Conservation (phyloP, 2,797 vertebrate species). For the Gymnopithys bicolor region DNA sequence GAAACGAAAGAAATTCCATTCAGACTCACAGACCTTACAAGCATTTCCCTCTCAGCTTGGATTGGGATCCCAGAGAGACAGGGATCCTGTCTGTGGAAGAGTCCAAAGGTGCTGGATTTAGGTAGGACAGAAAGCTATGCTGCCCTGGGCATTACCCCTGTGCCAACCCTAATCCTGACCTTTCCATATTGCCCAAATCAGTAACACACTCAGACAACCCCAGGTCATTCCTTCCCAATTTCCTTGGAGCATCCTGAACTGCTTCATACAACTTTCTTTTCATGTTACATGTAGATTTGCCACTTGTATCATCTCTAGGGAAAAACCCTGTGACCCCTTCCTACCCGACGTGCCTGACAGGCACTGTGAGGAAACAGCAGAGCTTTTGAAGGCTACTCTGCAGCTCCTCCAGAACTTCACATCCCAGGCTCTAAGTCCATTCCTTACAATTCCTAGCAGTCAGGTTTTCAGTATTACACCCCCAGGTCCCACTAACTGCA, state of each 20-base stretch:
- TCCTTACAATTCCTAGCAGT: neutral
- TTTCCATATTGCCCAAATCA: neutral
- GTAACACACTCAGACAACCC: neutral
- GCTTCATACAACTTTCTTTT: neutral
- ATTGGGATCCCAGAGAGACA: neutral
- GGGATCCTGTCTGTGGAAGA: neutral
- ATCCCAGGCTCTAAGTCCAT: neutral
- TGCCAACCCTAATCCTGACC: neutral
- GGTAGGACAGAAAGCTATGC: neutral
- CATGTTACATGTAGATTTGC: rapidly evolving
- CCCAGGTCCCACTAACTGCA: neutral
- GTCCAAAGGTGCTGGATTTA: neutral
- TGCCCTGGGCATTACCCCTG: neutral
- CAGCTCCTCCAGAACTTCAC: neutral
- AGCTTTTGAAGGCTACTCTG: neutral
- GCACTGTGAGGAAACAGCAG: neutral
- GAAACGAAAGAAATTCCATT: neutral
- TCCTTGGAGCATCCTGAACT: neutral
- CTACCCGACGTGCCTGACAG: neutral
- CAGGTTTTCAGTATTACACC: neutral
- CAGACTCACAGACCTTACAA: neutral
- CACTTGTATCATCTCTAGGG: no score
- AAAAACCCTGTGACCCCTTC: neutral
- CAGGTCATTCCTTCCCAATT: neutral
- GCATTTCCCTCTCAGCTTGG: neutral